These are phyloP conservation scores for Acrocephalus scirpaceus DNA, from an alignment of 2,797 vertebrate genomes.

Conservation along the genomic window DNA sequence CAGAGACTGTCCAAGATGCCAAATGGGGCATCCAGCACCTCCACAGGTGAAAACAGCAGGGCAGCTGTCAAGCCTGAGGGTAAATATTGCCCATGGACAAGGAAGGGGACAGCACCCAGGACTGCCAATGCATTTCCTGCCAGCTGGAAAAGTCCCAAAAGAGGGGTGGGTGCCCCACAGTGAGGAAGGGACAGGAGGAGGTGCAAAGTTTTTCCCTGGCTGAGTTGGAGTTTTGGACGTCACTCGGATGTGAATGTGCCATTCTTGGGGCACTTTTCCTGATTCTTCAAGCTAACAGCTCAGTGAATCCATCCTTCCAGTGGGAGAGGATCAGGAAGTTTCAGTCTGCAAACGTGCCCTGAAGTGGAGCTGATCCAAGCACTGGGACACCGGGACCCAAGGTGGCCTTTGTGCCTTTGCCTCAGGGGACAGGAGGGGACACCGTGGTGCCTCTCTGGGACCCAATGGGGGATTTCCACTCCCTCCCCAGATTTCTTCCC, in stretches of 20 bases:
- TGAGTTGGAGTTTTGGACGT: neutral
- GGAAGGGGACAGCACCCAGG: neutral
- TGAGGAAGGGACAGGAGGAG: neutral
- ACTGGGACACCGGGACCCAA: rapidly evolving
- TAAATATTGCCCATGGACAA: neutral
- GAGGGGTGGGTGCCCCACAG: rapidly evolving
- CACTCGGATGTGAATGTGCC: neutral
- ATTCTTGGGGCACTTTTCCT: rapidly evolving
- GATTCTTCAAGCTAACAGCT: neutral
- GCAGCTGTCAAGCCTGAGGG: neutral
- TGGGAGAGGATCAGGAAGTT: neutral
- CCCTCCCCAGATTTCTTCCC: neutral
- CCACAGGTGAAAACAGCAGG: neutral
- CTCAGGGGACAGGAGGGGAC: neutral
- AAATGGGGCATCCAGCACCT: rapidly evolving
- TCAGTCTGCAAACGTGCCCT: neutral
- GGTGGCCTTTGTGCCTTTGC: neutral
- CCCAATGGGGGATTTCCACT: neutral
- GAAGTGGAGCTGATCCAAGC: neutral
- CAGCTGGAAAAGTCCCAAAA: neutral
- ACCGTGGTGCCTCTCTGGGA: neutral
- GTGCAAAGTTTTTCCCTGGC: neutral
- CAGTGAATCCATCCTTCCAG: rapidly evolving
- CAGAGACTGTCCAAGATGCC: rapidly evolving
- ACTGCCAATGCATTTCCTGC: rapidly evolving